phyloP scores from a whole-genome alignment of 2,113 vertebrate species.

The Anhinga anhinga region DNA sequence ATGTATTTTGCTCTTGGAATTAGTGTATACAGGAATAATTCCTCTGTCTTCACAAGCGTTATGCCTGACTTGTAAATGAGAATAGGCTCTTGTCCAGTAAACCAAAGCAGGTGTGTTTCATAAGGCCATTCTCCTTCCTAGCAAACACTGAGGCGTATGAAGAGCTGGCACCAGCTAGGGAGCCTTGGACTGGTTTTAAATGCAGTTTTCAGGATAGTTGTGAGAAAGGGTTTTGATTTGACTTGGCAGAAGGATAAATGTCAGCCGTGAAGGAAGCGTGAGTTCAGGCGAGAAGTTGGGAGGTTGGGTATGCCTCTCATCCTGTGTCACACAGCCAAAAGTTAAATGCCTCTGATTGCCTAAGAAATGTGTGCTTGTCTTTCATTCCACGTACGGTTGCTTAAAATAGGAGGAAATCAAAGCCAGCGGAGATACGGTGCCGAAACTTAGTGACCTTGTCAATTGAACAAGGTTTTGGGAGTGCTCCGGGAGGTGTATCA shows the following conservation, averaged over 20 bases:
- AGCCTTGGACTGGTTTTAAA: not conserved
- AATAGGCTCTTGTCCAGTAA: not conserved
- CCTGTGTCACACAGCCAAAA: constrained; percentile 25
- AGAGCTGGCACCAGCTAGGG: not conserved
- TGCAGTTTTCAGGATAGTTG: not conserved
- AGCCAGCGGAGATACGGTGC: fast-evolving
- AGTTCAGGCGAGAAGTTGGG: constrained; percentile 13
- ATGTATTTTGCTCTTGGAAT: not conserved
- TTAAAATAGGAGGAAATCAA: not conserved
- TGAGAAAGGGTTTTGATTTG: not conserved
- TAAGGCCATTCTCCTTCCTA: not conserved
- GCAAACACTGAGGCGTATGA: not conserved
- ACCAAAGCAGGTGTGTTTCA: not conserved
- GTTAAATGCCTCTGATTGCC: not conserved
- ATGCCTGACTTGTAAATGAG: not conserved
- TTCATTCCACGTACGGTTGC: not conserved
- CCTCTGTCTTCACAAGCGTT: not conserved
- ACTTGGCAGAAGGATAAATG: constrained; percentile 55
- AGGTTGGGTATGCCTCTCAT: not conserved
- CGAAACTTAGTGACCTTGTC: not conserved
- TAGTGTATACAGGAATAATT: not conserved
- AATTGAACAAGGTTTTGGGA: not conserved
- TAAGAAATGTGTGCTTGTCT: not conserved
- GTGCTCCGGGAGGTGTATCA: not conserved
- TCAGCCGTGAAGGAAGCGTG: not conserved